Evolutionary conservation across 2,888 invertebrate genomes (phyloP), one percentile per base, ranked within the genome.

Genomic region (Pelosia muscerda): DNA sequence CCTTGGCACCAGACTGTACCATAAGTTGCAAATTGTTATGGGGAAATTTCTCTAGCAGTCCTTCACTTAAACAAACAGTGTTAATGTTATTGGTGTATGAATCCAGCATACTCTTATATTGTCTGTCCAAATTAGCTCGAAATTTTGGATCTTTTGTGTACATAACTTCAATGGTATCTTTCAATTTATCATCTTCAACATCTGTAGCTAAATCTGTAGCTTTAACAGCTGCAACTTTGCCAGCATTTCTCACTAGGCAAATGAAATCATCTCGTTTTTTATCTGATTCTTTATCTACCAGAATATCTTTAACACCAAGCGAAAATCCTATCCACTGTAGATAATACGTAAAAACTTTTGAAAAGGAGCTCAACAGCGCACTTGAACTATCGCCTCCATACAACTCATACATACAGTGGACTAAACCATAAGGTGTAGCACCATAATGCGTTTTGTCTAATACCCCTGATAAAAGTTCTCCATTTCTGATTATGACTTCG

Each of bases 1-100:
- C 99, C 91, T 99, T 99, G 0, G 99, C 99, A 72, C 99, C 99
- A 23, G 99, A 99, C 84, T 98, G 97, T 0, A 99, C 99, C 99
- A 99, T 99, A 79, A 99, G 91, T 88, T 99, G 99, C n/a, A 99
- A 95, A 92, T 99, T 99, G 89, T 99, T 99, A 23, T 96, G 92
- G 0, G 99, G 99, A 86, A 99, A 99, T 81, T 97, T 96, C 74
- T 97, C 96, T 10, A 98, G 92, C 56, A 99, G 95, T 2, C 99
- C 99, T 69, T 96, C 95, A 0, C 98, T 97, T 70, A 99, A 95
- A 86, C 98, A 99, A 0, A 96, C 96, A 79, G 96, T 97, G 85
- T 98, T 98, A 68, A 99, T 99, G 58, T 97, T 96, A 85, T 99
- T 99, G 63, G 98, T 99, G 81, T 96, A 97, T 6, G 96, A 95